Percentiles rank a stretch among this genome's conserved stretches.
phyloP scores from a whole-genome alignment of 2,113 vertebrate genomes.

The Brienomyrus brachyistius region DNA sequence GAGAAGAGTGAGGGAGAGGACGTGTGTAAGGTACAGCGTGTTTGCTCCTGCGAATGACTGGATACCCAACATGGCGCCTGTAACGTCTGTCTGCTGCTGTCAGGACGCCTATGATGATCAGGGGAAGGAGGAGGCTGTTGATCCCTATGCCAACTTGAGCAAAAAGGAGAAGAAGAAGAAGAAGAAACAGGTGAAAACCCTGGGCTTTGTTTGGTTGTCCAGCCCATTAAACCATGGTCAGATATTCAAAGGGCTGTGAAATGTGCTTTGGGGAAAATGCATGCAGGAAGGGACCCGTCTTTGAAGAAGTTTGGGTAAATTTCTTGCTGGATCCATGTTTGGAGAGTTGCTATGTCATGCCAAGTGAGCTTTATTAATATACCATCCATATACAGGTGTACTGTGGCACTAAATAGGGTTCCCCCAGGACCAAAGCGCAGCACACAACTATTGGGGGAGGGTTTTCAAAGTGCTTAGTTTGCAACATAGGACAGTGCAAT shows the following conservation, averaged over 20 bases:
- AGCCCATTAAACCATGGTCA: neutral
- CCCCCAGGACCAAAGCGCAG: neutral
- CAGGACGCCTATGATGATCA: constrained; percentile 60
- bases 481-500: neutral
- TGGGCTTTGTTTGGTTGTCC: neutral
- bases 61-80: too few relatives aligned
- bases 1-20: constrained; percentile 48
- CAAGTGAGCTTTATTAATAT: neutral
- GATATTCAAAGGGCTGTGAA: neutral
- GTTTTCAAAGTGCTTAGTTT: neutral
- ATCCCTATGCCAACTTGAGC: constrained; percentile 72
- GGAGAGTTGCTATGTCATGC: neutral
- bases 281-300: neutral
- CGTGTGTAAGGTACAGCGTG: constrained; percentile 50
- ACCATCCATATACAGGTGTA: neutral
- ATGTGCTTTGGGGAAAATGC: neutral
- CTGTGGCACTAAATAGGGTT: neutral
- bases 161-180: constrained; percentile 88
- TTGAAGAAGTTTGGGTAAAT: neutral
- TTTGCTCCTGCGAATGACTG: neutral
- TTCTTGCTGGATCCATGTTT: neutral
- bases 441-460: neutral
- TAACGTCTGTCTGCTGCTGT: neutral
- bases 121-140: constrained; percentile 42
- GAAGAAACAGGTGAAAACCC: constrained; percentile 70